Percentiles rank a stretch among this genome's conserved stretches.
phyloP scores from a whole-genome alignment of 2,888 invertebrate species.

The Yponomeuta plumbellus region DNA sequence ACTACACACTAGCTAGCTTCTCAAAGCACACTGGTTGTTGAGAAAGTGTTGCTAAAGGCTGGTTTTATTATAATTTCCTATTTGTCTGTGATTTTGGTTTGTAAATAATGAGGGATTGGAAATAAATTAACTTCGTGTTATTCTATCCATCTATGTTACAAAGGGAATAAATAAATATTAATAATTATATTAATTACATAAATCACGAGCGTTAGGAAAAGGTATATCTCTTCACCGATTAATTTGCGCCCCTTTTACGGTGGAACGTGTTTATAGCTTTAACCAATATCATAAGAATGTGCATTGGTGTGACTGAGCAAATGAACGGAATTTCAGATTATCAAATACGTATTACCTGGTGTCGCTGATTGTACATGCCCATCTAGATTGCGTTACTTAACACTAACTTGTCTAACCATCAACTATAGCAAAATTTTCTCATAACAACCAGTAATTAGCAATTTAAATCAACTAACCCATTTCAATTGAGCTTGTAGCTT shows the following conservation, averaged over 20 bases:
- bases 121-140: background rate
- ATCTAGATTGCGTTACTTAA: background rate
- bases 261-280: too few species aligned
- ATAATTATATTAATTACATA: too few species aligned
- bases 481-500: constrained; percentile 21
- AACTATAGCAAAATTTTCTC: constrained; percentile 20
- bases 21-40: constrained; percentile 31
- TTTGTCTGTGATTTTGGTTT: too few species aligned
- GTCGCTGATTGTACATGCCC: background rate
- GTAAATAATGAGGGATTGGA: background rate
- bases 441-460: constrained; percentile 15
- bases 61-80: constrained; percentile 15
- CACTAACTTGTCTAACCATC: constrained; percentile 11
- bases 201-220: too few species aligned
- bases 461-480: constrained; percentile 15
- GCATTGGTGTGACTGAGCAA: too few species aligned
- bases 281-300: too few species aligned
- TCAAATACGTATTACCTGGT: too few species aligned
- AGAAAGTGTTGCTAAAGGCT: constrained; percentile 29
- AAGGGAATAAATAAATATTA: too few species aligned
- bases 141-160: too few species aligned
- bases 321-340: too few species aligned
- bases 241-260: too few species aligned
- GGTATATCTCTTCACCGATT: too few species aligned
- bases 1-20: constrained; percentile 34